phyloP scores from a whole-genome alignment of 2,797 vertebrate genomes.

The Pangasius larnaudii region DNA sequence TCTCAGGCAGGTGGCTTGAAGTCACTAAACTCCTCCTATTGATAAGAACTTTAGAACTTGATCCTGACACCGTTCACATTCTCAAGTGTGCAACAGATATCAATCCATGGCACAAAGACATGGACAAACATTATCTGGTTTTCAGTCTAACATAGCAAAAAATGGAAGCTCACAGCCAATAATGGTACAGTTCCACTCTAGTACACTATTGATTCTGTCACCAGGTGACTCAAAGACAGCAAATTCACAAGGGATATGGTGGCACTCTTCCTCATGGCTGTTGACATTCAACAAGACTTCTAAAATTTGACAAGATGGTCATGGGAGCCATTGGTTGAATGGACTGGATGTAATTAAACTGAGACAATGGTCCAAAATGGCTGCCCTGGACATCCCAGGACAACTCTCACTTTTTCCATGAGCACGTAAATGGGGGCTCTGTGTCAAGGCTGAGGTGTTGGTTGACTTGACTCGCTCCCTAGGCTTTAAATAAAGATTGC shows the following conservation, averaged over 20 bases:
- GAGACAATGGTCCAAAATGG: slow-evolving; percentile 68
- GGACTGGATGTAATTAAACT: slow-evolving; percentile 64
- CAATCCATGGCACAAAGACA: slow-evolving; percentile 61
- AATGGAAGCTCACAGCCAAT: slow-evolving; percentile 65
- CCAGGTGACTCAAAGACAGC: slow-evolving; percentile 50
- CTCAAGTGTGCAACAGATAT: slow-evolving; percentile 68
- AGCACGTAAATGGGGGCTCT: slow-evolving; percentile 49
- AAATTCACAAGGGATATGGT: slow-evolving; percentile 59
- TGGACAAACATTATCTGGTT: slow-evolving; percentile 71
- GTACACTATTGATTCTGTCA: slow-evolving; percentile 76
- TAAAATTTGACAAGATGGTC: slow-evolving; percentile 64
- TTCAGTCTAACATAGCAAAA: slow-evolving; percentile 77
- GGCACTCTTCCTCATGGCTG: slow-evolving; percentile 63
- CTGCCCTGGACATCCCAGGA: slow-evolving; percentile 54
- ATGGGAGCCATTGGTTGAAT: slow-evolving; percentile 63
- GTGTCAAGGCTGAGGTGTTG: slow-evolving; percentile 43
- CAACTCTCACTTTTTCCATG: slow-evolving; percentile 60
- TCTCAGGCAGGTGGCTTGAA: background rate
- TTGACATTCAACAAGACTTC: slow-evolving; percentile 61
- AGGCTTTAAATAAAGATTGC: slow-evolving; percentile 32
- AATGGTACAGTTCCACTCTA: slow-evolving; percentile 74
- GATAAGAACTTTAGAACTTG: slow-evolving; percentile 44
- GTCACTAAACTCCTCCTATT: background rate
- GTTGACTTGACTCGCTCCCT: slow-evolving; percentile 53
- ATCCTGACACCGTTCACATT: slow-evolving; percentile 37